Evolutionary conservation across 2,888 invertebrate species (phyloP).

Genomic region (Clanis bilineata): DNA sequence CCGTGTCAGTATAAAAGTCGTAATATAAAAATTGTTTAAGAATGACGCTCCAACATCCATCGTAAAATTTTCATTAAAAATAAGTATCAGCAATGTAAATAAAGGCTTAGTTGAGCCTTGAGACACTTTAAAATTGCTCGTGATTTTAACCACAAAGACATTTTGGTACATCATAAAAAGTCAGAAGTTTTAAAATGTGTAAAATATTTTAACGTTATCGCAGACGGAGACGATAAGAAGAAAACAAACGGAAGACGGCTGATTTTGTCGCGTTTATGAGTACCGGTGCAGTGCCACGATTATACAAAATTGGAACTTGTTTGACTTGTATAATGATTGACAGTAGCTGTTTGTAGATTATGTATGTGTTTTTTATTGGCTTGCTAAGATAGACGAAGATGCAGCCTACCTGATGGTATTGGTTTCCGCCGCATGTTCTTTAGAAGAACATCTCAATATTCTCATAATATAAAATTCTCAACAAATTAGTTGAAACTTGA

Average conservation of each 20-base stretch:
- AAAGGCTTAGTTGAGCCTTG: not conserved
- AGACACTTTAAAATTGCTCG: conserved; percentile 2
- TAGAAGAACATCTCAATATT: no score
- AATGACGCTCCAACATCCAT: no score
- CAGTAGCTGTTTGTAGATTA: not conserved
- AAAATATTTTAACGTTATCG: not conserved
- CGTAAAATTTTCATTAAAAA: no score
- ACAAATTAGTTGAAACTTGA: no score
- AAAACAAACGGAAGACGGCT: conserved; percentile 8
- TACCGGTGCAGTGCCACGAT: not conserved
- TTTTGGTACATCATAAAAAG: not conserved
- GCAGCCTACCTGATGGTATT: no score
- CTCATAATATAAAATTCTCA: no score
- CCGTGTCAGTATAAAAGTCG: no score
- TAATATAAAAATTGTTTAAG: no score
- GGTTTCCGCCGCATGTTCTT: no score
- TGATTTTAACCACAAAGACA: not conserved
- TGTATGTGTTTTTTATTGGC: not conserved
- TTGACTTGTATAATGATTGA: not conserved
- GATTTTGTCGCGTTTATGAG: conserved; percentile 9
- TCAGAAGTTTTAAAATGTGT: not conserved
- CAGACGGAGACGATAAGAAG: not conserved
- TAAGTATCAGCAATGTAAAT: conserved; percentile 1
- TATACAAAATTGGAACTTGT: not conserved
- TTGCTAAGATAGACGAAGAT: no score